Evolutionary conservation across 2,113 vertebrate genomes (phyloP).

Genomic region (Hydropotes inermis): DNA sequence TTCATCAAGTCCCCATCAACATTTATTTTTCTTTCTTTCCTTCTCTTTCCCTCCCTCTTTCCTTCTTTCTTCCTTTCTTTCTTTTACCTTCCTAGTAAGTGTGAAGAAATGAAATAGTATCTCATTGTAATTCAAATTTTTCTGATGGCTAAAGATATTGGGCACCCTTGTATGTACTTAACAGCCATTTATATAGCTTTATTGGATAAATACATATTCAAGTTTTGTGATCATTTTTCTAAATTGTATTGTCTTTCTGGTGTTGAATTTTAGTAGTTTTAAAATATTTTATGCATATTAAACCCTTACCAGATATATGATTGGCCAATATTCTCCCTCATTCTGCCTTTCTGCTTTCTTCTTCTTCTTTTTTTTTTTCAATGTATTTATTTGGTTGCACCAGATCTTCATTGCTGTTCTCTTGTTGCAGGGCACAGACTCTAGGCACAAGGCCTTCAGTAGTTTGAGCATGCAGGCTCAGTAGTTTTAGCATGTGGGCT

Average conservation of each 20-base stretch:
- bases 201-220: background rate
- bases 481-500: no score
- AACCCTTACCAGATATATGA: background rate
- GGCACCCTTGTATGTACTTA: background rate
- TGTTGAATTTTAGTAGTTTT: background rate
- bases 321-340: background rate
- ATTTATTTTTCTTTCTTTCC: background rate
- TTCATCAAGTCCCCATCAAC: background rate
- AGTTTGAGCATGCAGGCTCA: no score
- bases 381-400: no score
- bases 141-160: background rate
- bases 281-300: background rate
- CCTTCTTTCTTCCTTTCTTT: background rate
- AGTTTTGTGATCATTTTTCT: background rate
- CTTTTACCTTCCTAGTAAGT: background rate
- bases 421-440: no score
- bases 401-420: no score
- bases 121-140: background rate
- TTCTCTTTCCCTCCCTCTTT: background rate
- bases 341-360: background rate
- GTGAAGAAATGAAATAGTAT: background rate
- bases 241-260: background rate
- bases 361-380: no score
- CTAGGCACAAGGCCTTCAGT: no score
- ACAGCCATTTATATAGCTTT: background rate